A percentile compares a stretch with the other conserved stretches of the same genome.
Evolutionary conservation across 2,113 vertebrate genomes (phyloP).

Genomic region (Vidua chalybeata): DNA sequence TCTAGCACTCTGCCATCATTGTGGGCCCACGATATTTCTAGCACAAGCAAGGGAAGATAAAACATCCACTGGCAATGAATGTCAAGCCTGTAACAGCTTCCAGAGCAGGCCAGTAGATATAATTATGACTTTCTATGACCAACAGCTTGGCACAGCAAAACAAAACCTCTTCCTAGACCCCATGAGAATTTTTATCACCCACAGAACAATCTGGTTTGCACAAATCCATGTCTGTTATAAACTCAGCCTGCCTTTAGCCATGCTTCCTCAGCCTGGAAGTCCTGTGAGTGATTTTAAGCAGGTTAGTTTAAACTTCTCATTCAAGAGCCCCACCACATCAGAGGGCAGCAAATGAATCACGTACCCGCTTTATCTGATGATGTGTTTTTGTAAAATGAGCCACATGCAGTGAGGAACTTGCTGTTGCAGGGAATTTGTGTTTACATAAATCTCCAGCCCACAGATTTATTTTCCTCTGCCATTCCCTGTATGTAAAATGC

Average conservation of each 20-base stretch:
- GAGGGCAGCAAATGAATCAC: constrained; percentile 39
- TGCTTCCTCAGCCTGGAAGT: not conserved
- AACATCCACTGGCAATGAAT: not conserved
- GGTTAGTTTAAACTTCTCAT: not conserved
- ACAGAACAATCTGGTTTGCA: not conserved
- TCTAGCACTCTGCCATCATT: not conserved
- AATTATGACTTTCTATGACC: not conserved
- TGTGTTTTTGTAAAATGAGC: constrained; percentile 50
- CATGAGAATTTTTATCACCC: not conserved
- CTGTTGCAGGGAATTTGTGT: constrained; percentile 53
- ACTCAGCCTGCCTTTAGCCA: not conserved
- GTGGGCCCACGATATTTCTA: not conserved
- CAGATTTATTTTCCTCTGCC: not conserved
- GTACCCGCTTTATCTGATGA: constrained; percentile 50
- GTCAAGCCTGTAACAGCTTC: not conserved
- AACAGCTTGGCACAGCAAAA: not conserved
- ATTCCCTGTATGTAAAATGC: constrained; percentile 20
- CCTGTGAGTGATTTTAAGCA: not conserved
- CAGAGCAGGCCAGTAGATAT: not conserved
- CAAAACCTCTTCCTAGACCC: not conserved
- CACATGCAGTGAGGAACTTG: constrained; percentile 45
- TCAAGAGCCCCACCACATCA: constrained; percentile 35
- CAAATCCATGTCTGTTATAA: not conserved
- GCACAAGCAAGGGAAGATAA: constrained; percentile 7
- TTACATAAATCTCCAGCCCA: constrained; percentile 53